These are phyloP conservation scores for Python bivittatus DNA, from an alignment of 2,113 vertebrate genomes.

Conservation along the genomic window DNA sequence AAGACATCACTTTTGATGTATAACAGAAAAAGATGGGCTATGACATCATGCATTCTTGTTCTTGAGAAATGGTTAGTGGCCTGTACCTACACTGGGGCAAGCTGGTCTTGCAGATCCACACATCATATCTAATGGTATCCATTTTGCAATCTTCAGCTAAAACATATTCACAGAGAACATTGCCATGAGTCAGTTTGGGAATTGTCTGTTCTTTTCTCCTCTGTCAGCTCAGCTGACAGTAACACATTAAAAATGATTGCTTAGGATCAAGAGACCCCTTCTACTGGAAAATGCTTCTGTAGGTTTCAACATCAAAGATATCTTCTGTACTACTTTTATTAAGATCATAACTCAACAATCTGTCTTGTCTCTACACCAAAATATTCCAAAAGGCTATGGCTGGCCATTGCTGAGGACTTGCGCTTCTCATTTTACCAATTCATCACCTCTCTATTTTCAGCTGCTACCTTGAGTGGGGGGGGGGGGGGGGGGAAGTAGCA, in stretches of 20 bases:
- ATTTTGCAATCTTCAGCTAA: neutral
- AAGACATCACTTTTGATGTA: neutral
- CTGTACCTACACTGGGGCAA: too few species aligned
- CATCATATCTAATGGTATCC: neutral
- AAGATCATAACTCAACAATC: conserved; percentile 72
- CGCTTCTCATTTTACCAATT: conserved; percentile 66
- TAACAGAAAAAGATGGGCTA: neutral
- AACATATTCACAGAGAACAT: conserved; percentile 20
- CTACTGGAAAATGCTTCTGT: conserved; percentile 41
- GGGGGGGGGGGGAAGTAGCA: too few species aligned
- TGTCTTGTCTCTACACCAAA: conserved; percentile 52
- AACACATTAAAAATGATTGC: conserved; percentile 22
- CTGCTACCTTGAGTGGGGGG: conserved; percentile 58
- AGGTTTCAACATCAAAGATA: conserved; percentile 43
- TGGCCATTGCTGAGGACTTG: conserved; percentile 56
- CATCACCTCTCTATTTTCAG: conserved; percentile 56
- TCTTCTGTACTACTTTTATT: conserved; percentile 63
- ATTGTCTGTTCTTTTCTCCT: conserved; percentile 7
- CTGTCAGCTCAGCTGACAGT: conserved; percentile 26
- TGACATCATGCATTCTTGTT: neutral
- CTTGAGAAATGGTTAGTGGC: too few species aligned
- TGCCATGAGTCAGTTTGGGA: neutral
- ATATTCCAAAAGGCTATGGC: conserved; percentile 57
- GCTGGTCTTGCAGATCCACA: neutral
- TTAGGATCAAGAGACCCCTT: conserved; percentile 24